Evolutionary conservation across 2,797 vertebrate genomes (phyloP), one percentile per base, ranked within the genome.

Genomic region (Acanthurus tractus): DNA sequence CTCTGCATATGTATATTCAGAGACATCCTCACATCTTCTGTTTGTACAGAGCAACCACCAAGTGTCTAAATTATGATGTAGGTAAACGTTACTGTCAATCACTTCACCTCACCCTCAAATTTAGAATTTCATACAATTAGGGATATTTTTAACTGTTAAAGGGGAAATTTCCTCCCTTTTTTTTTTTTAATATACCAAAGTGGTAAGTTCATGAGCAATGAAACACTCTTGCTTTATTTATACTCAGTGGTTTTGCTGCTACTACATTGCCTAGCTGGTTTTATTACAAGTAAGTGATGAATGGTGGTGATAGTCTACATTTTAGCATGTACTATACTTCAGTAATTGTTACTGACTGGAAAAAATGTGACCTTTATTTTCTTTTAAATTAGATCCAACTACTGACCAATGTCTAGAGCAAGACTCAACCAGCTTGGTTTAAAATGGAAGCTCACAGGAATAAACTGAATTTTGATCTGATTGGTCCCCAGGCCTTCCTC

Each of bases 401-500:
- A 20, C 1, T 23, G 34, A 52, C 1, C 7, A n/a, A 25, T 65
- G 29, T 46, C 34, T 29, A 14, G n/a, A 29, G 45, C 13, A 34
- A 7, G 15, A 29, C 14, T 69, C 15, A 3, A n/a, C 4, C 9
- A 58, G 49, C n/a, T 78, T 38, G 14, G 18, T 69, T 72, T 63
- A 20, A 54, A 66, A 25, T 50, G 46, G 12, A 15, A 6, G 8
- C 22, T n/a, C 1, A 15, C 8, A 44, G 36, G 42, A 64, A 38
- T 59, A 45, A 63, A 67, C 8, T n/a, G 8, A 44, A 10, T 54
- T 56, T 61, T 63, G 15, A 42, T 72, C 10, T 55, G 36, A 50
- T 52, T 67, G 57, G 4, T 84, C 34, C 73, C 56, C 76, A 92
- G 94, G 83, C 85, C 95, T 90, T 76, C 86, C 88, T 69, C 18